Base-by-base conservation (phyloP, 2,888 invertebrate genomes). In the Drosophila colorata region DNA sequence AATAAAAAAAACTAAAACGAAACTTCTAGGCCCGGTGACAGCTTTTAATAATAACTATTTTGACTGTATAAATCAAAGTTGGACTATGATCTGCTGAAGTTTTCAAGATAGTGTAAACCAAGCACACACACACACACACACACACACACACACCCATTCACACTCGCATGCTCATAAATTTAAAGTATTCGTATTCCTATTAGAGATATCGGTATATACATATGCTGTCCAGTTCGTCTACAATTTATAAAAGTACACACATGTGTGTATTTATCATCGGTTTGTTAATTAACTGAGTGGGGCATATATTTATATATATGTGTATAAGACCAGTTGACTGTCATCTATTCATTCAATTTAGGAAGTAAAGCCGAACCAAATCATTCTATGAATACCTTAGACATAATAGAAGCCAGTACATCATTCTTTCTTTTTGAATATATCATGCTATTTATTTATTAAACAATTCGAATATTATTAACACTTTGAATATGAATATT, bases 401-500 rank as follows among this genome's bases (percentile, higher is more conserved):
- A 18, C 48, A 71, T 71, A 52, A 44, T 23, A 2, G 9, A 4
- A 33, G 49, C n/a, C 9, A 7, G 16, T 13, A 8, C 13, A 37
- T 20, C 9, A 14, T 23, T 16, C 11, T 18, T 31, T 18, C 13
- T 9, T 52, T 23, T 49, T 61, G 9, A 43, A 57, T 60, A 40
- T 78, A 69, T 78, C 76, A 76, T 84, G 78, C 70, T 84, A 82
- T 84, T 81, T 69, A 74, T 78, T 78, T 70, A 82, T 80, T 85
- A 85, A 85, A 85, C 85, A 86, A 80, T 85, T 85, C 87, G 87
- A 86, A 80, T 86, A 85, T 78, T 84, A 85, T 83, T 81, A 85
- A 85, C 85, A 86, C 64, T 80, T 75, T 85, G 82, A 85, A 87
- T 86, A 85, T 84, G 64, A 74, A 78, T 84, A 83, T 73, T 69